Evolutionary conservation across 2,797 vertebrate genomes (phyloP).

Genomic region (Limnodromus scolopaceus): DNA sequence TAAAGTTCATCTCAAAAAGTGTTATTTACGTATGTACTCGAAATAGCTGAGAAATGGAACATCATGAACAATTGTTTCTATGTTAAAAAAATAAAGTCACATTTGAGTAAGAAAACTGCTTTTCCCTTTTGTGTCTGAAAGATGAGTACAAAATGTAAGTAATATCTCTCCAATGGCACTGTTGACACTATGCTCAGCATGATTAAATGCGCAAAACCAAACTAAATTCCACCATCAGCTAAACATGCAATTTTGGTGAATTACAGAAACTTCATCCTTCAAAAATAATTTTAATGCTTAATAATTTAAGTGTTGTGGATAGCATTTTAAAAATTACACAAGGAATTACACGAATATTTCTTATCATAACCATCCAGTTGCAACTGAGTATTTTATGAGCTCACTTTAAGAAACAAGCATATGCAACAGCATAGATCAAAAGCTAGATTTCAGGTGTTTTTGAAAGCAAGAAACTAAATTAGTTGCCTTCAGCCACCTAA

Average conservation of each 20-base stretch:
- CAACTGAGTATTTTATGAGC: not conserved
- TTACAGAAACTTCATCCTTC: not conserved
- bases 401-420: not conserved
- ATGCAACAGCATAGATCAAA: not conserved
- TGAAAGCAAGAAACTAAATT: not conserved
- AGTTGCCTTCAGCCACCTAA: not conserved
- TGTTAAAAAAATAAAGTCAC: not conserved
- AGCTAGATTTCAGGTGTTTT: not conserved
- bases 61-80: not conserved
- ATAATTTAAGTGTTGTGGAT: not conserved
- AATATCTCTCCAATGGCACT: not conserved
- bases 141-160: not conserved
- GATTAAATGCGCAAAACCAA: not conserved
- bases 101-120: not conserved
- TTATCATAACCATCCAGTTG: not conserved
- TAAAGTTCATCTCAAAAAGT: not conserved
- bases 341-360: not conserved
- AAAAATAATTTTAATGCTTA: not conserved
- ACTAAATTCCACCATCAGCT: not conserved
- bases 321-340: not conserved
- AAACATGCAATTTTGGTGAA: not conserved
- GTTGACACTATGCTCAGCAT: not conserved
- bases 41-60: not conserved
- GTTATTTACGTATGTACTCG: not conserved
- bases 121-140: not conserved